These are phyloP conservation scores for Monochamus alternatus DNA, from an alignment of 2,888 invertebrate genomes.

Conservation along the genomic window DNA sequence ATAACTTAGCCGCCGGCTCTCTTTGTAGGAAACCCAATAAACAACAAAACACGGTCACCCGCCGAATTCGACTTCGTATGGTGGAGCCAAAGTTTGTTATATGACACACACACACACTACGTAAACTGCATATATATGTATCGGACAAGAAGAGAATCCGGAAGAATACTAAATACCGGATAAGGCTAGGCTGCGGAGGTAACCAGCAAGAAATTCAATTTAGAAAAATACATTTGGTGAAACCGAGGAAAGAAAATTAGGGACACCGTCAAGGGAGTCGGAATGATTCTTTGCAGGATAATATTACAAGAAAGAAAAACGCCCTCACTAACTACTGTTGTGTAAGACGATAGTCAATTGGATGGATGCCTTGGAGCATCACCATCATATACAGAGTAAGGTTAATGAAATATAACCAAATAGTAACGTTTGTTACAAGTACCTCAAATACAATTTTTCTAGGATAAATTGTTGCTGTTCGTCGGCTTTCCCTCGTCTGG, in stretches of 20 bases:
- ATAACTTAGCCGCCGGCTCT: slow-evolving; percentile 28
- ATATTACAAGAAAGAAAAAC: not conserved
- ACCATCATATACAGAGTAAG: too few species aligned
- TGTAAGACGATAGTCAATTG: too few species aligned
- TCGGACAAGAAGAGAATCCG: slow-evolving; percentile 10
- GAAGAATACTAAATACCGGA: slow-evolving; percentile 24
- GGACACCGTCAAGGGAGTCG: not conserved
- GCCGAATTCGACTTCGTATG: slow-evolving; percentile 19
- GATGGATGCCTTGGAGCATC: not conserved
- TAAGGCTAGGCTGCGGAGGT: not conserved
- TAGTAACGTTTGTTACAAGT: too few species aligned
- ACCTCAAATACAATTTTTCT: too few species aligned
- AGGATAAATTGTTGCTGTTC: too few species aligned
- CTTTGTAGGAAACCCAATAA: slow-evolving; percentile 47
- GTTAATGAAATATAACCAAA: too few species aligned
- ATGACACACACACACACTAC: slow-evolving; percentile 22
- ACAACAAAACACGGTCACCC: slow-evolving; percentile 23
- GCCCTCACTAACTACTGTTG: too few species aligned
- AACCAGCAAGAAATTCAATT: slow-evolving; percentile 26
- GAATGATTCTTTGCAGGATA: not conserved
- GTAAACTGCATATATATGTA: slow-evolving; percentile 29
- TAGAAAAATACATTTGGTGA: slow-evolving; percentile 16
- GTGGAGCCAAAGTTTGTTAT: slow-evolving; percentile 22
- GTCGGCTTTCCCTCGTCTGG: too few species aligned
- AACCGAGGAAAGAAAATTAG: not conserved